Evolutionary conservation across 2,888 invertebrate species (phyloP), one percentile per base, ranked within the genome.

Genomic region (Cyaniris semiargus): DNA sequence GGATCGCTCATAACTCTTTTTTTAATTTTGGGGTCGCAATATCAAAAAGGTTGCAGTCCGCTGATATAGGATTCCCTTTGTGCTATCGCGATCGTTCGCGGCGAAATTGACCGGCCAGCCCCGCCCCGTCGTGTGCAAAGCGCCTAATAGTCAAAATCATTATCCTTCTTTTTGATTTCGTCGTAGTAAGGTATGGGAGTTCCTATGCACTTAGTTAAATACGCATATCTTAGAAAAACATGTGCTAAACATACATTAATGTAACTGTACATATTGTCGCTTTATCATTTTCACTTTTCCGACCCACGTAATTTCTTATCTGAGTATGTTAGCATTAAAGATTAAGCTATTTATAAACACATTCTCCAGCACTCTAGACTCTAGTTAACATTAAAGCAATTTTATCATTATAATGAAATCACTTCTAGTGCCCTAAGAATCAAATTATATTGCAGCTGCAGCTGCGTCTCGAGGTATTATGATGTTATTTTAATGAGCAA

Each of bases 341-440:
- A 27, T 60, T 60, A 56, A n/a, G 56, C n/a, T 66, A 66, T 27
- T 66, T 27, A 66, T 66, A 66, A 66, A 66, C 27, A 66, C 27
- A 13, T 60, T 23, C 27, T 27, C 5, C 13, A 21, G 58, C 58
- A 21, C 58, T 58, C 27, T 13, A 23, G 23, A 21, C 3, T 66
- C 3, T 13, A 66, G 10, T 27, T 27, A 27, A 21, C 8, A 10
- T 27, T 66, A 13, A 27, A 27, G 23, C 27, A 66, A 15, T 13
- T 27, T 23, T 60, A 8, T 60, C 10, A 21, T 21, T 6, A 7
- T 3, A 53, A 53, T 56, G 21, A 21, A 21, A 58, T 60, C 21
- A 60, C 23, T 13, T 23, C 23, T 60, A 60, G 3, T 23, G 10
- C 10, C 38, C 38, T 38, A 38, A 38, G 8, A 6, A 1, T 3